Evolutionary conservation across 2,113 vertebrate genomes (phyloP), one percentile per base, ranked within the genome.

Genomic region (Microtus montanus): DNA sequence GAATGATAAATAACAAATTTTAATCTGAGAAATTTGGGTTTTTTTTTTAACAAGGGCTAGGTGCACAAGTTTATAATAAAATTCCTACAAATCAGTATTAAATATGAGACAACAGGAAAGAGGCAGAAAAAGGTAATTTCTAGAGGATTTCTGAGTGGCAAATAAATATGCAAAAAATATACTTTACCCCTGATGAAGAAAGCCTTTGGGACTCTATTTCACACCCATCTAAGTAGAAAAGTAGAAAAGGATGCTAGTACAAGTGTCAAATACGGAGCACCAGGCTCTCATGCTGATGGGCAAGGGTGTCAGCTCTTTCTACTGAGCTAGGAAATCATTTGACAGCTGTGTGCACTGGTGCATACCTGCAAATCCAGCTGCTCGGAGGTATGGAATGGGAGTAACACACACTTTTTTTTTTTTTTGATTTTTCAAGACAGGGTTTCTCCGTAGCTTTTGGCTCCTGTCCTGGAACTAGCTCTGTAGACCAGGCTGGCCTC

Each of bases 71-170:
- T 95, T 83, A 79, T 93, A 87, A 58, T n/a, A 63, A 64, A 71
- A 73, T 78, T 96, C 13, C 85, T 91, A 80, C 8, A 91, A 58
- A 78, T 93, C 63, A 73, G 86, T n/a, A 95, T 74, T 74, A 70
- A 83, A 44, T 41, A 41, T 35, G 82, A 68, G 47, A 87, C 77
- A 87, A 84, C 3, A 91, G 70, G 58, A 80, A 82, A 87, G 52
- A 66, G 13, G 17, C 20, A 28, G 78, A 83, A 93, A 15, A 15
- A 64, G 85, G 14, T 38, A 89, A 20, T 95, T 80, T 12, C 82
- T 70, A 41, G 38, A 79, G 90, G 73, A 91, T 82, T 80, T 92
- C 28, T 44, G 4, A 35, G 44, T 64, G 41, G 14, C 83, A 52
- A 90, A 52, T 54, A 80, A 90, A 74, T 84, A 84, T 30, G 35